Percentiles rank a stretch among this genome's conserved stretches.
These are phyloP conservation scores for Hypocryptadius cinnamomeus DNA, from an alignment of 2,113 vertebrate genomes.

Conservation along the genomic window DNA sequence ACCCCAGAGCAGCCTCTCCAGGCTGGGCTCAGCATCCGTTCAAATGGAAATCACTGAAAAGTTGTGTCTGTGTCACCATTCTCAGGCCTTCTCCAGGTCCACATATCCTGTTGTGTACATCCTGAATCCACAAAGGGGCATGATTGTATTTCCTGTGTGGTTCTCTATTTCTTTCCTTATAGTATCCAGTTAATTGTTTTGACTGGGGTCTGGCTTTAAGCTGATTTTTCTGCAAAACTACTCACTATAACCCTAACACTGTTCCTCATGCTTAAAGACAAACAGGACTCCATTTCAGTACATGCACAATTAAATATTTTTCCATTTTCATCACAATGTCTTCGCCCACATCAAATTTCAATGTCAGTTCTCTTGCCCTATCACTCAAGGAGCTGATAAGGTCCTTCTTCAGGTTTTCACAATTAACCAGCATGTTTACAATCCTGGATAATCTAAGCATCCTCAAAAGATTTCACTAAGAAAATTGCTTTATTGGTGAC, in stretches of 20 bases:
- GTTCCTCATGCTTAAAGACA: not conserved
- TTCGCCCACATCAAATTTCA: not conserved
- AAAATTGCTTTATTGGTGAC: not conserved
- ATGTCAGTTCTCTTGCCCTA: accelerated
- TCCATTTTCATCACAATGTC: not conserved
- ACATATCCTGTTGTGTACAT: not conserved
- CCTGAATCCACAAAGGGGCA: not conserved
- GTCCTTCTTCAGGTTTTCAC: not conserved
- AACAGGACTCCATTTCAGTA: not conserved
- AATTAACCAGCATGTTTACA: not conserved
- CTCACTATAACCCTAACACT: not conserved
- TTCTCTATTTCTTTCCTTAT: not conserved
- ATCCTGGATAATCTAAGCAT: not conserved
- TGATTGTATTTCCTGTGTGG: not conserved
- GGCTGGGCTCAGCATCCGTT: not conserved
- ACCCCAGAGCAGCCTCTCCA: not conserved
- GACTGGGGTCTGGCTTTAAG: not conserved
- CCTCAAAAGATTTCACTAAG: not conserved
- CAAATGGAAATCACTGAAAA: not conserved
- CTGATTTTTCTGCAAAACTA: not conserved
- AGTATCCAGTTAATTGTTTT: not conserved
- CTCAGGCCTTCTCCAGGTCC: not conserved
- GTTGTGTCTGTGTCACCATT: not conserved
- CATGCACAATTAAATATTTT: not conserved
- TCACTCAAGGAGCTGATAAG: not conserved